Evolutionary conservation across 2,888 invertebrate genomes (phyloP), one percentile per base, ranked within the genome.

Genomic region (Steinernema scapterisci): DNA sequence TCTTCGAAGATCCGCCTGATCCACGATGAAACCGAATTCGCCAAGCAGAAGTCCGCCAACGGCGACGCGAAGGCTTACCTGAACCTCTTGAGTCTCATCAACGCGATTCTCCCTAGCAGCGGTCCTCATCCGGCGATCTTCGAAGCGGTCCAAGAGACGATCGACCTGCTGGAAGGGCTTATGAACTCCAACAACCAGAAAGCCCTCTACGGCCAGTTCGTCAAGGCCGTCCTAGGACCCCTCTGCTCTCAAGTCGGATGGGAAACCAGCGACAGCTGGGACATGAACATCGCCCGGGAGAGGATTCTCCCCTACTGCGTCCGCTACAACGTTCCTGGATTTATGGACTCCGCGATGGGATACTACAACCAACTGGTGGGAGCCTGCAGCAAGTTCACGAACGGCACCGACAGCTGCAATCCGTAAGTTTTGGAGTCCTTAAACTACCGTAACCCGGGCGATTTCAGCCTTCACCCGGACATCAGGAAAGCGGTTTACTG

Each of bases 391-490:
- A n/a, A 63, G 9, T 76, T 73, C 72, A 2, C 46, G 21, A 79
- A 79, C 71, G 79, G 79, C 54, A 77, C 79, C 23, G 78, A 76
- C 11, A 78, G 78, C 76, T 79, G 79, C 71, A 79, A 78, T 52
- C 78, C 79, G 71, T 73, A 23, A 73, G 73, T 71, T 23, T 6
- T 54, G 54, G 54, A 48, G 13, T 16, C 2, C 48, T n/a, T n/a
- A n/a, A 48, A 2, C 6, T 48, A 16, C 19, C 19, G 16, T 48
- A 48, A 48, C 13, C n/a, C 19, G 5, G 5, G n/a, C 48, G 2
- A 11, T 54, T 75, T 71, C 70, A 77, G 76, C 25, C 75, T 78
- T 52, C 63, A 76, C 0, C 76, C 81, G 11, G 79, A 81, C 72
- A 25, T 78, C n/a, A 75, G 79, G 0, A 74, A 45, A 70, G 81